Evolutionary conservation across 2,113 vertebrate genomes (phyloP), one percentile per base, ranked within the genome.

Genomic region (Lepus americanus): DNA sequence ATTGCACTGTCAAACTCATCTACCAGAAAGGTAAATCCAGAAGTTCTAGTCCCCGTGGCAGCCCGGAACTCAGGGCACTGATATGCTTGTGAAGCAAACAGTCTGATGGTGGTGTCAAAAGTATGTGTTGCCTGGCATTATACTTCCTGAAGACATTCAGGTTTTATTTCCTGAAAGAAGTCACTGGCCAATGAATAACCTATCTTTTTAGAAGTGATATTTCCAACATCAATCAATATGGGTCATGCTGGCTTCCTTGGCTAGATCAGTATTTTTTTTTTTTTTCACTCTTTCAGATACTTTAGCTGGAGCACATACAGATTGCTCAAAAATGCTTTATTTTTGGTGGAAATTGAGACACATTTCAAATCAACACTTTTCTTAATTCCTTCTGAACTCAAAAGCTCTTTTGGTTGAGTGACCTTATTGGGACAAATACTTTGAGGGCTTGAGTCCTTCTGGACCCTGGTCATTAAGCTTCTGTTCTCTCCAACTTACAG

Each of bases 91-190:
- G 94, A 44, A 67, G 61, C 20, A 66, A 89, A 64, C 0, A 67
- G 9, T 39, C 82, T 61, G 76, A 73, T 76, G 39, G 44, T 22
- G 66, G 27, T 23, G 29, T 89, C 83, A 76, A 44, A 72, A 76
- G 67, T 9, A 66, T 90, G 83, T 80, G 31, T 44, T 27, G 87
- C 70, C 22, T 91, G 51, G 17, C 29, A 53, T 76, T 59, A 64
- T 9, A 44, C 7, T 66, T 81, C 33, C 39, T 39, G 31, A 39
- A 44, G 51, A 76, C 85, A 90, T 82, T 78, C n/a, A 83, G 64
- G 90, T 82, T 96, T 69, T 74, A 87, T 86, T 96, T 93, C 55
- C 63, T 59, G 10, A 88, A 64, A 86, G 64, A 77, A 73, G 13
- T 2, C 31, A 59, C 23, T 55, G 29, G 80, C 49, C 31, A 87